phyloP scores from a whole-genome alignment of 2,888 invertebrate genomes.

The Podabrus alpinus region DNA sequence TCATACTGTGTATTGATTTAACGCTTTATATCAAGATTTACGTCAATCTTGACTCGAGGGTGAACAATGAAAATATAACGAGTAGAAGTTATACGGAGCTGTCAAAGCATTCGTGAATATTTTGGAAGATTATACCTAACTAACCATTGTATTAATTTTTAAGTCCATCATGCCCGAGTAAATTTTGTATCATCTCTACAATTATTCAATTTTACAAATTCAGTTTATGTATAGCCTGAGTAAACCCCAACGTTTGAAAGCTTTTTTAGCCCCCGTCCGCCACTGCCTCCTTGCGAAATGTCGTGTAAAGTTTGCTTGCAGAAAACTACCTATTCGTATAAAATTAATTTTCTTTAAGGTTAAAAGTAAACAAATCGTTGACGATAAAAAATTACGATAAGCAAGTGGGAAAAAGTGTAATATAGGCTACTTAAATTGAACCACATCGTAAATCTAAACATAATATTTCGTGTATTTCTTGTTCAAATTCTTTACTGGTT shows the following conservation, averaged over 20 bases:
- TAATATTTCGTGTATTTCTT: constrained; percentile 28
- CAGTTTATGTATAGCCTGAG: not conserved
- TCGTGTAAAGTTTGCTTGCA: constrained; percentile 4
- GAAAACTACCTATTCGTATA: constrained; percentile 15
- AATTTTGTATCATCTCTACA: not conserved
- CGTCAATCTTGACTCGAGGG: constrained; percentile 38
- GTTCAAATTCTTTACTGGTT: constrained; percentile 22
- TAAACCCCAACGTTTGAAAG: not conserved
- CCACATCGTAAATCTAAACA: constrained; percentile 28
- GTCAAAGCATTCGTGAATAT: not conserved
- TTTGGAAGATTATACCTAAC: not conserved
- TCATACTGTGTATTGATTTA: constrained; percentile 46
- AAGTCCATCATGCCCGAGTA: not conserved
- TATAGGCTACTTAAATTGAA: constrained; percentile 28
- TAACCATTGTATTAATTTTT: not conserved
- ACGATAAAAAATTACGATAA: constrained; percentile 25
- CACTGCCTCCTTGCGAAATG: not conserved
- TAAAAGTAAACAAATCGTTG: constrained; percentile 26
- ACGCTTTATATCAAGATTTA: constrained; percentile 43
- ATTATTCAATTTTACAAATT: not conserved
- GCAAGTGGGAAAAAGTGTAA: constrained; percentile 26
- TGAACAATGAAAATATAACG: constrained; percentile 26
- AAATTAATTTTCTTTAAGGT: constrained; percentile 24
- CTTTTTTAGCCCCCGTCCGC: not conserved
- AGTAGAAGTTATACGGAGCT: constrained; percentile 14